Conservation (phyloP, 2,113 vertebrate genomes). For the Antigone vipio region DNA sequence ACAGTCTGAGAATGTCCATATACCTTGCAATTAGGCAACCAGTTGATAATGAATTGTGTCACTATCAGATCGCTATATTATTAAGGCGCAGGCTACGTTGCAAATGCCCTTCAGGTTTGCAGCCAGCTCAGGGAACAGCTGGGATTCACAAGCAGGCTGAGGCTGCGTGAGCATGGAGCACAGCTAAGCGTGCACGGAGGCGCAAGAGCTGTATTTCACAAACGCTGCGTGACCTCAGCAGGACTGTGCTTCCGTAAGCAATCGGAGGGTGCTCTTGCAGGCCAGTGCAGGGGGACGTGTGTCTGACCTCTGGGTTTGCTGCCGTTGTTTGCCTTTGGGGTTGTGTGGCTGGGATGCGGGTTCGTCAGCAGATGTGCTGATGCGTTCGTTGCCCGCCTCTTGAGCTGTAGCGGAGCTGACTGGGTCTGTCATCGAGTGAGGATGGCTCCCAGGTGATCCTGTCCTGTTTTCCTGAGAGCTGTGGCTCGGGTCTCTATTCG, state of each 20-base stretch:
- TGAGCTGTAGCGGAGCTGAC: neutral
- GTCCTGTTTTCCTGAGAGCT: neutral
- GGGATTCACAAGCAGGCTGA: neutral
- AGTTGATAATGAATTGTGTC: neutral
- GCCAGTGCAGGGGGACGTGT: neutral
- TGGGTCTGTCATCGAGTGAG: neutral
- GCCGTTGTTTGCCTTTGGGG: neutral
- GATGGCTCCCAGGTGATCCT: neutral
- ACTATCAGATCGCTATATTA: neutral
- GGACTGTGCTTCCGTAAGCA: too few species aligned
- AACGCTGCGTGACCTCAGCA: neutral
- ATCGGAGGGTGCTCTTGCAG: too few species aligned
- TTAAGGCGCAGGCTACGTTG: too few species aligned
- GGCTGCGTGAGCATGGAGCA: neutral
- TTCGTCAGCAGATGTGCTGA: neutral
- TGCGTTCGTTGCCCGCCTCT: neutral
- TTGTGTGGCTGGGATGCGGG: neutral
- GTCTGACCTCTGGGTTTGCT: too few species aligned
- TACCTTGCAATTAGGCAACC: neutral
- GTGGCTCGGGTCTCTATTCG: neutral
- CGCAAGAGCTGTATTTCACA: neutral
- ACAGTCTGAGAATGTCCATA: neutral
- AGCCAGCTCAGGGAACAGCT: too few species aligned
- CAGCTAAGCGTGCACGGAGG: neutral
- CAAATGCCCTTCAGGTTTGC: too few species aligned